Percentiles rank a stretch among this genome's conserved stretches.
phyloP scores from a whole-genome alignment of 2,113 vertebrate genomes.

The Oriolus oriolus region DNA sequence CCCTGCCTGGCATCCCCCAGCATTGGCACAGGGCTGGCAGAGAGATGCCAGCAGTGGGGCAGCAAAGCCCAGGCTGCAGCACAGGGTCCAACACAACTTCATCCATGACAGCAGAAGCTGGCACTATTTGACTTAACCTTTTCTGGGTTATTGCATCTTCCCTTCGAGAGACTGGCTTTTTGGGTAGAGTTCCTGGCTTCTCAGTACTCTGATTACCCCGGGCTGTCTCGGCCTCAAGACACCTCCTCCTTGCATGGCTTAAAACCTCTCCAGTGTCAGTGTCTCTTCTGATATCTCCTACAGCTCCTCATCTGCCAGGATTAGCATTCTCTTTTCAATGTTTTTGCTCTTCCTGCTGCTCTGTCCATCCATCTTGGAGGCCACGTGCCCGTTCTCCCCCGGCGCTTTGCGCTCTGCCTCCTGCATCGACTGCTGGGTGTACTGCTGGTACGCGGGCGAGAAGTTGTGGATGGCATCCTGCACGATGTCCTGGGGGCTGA shows the following conservation, averaged over 20 bases:
- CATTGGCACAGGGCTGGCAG: neutral
- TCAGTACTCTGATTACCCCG: neutral
- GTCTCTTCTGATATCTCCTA: conserved; percentile 46
- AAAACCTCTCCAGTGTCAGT: neutral
- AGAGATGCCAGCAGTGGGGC: neutral
- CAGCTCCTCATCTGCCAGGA: conserved; percentile 85
- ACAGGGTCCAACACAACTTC: neutral
- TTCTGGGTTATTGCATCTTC: neutral
- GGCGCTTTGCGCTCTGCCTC: conserved; percentile 73
- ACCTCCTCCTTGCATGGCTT: neutral
- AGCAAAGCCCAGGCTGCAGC: neutral
- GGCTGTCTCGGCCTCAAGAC: neutral
- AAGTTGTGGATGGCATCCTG: conserved; percentile 94
- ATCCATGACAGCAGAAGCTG: neutral
- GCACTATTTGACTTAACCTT: neutral
- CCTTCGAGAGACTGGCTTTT: neutral
- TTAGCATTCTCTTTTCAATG: conserved; percentile 90
- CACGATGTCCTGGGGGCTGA: conserved; percentile 90
- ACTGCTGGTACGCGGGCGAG: conserved; percentile 87
- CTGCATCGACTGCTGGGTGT: conserved; percentile 88
- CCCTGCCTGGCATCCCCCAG: neutral
- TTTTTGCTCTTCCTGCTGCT: conserved; percentile 66
- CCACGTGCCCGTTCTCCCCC: conserved; percentile 63
- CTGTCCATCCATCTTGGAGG: neutral
- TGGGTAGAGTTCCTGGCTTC: neutral